Percentiles rank a stretch among this genome's conserved stretches.
These are phyloP conservation scores for Condylura cristata DNA, from an alignment of 2,113 vertebrate genomes.

Conservation along the genomic window DNA sequence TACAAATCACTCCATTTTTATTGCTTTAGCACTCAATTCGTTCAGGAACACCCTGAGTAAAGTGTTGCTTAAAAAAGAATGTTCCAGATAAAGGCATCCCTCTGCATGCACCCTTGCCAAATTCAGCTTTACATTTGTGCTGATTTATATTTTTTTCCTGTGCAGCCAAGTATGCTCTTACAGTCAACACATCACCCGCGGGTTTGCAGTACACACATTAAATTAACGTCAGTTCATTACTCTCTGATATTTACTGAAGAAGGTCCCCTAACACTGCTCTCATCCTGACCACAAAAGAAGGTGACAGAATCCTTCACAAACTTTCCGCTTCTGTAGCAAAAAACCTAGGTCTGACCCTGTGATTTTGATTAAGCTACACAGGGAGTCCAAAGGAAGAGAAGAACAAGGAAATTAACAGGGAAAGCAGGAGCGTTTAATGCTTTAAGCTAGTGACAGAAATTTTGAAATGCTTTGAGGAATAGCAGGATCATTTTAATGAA, in stretches of 20 bases:
- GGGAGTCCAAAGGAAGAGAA: background rate
- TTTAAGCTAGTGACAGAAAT: background rate
- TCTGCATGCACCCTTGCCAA: background rate
- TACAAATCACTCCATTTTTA: background rate
- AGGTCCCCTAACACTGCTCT: background rate
- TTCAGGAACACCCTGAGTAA: background rate
- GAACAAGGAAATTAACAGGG: background rate
- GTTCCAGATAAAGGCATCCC: background rate
- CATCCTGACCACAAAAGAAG: background rate
- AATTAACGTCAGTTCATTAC: background rate
- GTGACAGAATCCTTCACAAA: background rate
- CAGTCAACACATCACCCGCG: background rate
- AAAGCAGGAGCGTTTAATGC: background rate
- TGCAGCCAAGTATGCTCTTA: background rate
- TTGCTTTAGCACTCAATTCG: background rate
- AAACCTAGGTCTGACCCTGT: background rate
- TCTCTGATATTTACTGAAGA: background rate
- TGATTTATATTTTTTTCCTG: slow-evolving; percentile 9
- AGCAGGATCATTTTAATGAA: background rate
- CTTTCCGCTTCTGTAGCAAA: background rate
- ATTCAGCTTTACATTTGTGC: background rate
- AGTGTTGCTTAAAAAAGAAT: background rate
- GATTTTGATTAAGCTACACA: background rate
- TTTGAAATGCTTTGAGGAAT: slow-evolving; percentile 12
- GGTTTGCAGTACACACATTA: background rate